Percentiles rank a stretch among this genome's conserved stretches.
Evolutionary conservation across 2,888 invertebrate genomes (phyloP).

Genomic region (Amiota minor): DNA sequence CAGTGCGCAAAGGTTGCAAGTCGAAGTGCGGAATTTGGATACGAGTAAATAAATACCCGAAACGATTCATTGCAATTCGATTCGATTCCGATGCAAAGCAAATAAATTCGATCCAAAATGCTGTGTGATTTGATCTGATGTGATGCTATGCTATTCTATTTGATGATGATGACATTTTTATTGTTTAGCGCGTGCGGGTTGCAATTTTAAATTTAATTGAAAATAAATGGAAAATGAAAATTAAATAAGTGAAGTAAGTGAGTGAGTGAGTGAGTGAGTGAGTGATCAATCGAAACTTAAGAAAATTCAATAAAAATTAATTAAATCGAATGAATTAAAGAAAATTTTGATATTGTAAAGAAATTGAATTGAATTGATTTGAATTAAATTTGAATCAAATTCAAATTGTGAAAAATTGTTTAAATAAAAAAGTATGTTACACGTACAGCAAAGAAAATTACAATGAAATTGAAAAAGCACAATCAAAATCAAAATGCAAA

Average conservation of each 20-base stretch:
- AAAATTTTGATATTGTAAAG: not conserved
- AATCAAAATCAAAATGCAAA: constrained; percentile 7
- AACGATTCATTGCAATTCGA: too few relatives aligned
- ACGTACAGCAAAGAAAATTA: not conserved
- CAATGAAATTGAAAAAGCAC: constrained; percentile 2
- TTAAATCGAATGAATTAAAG: constrained; percentile 11
- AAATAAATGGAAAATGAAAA: not conserved
- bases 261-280: constrained; percentile 6
- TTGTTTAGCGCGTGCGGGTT: not conserved
- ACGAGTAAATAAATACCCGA: not conserved
- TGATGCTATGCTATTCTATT: too few relatives aligned
- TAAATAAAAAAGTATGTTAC: not conserved
- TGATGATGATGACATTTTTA: too few relatives aligned
- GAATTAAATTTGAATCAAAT: constrained; percentile 1
- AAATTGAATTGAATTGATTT: not conserved
- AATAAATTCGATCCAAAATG: too few relatives aligned
- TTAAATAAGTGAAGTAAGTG: constrained; percentile 22
- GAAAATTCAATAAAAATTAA: constrained; percentile 11
- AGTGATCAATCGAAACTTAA: not conserved
- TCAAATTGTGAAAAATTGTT: not conserved
- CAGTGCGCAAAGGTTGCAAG: constrained; percentile 23
- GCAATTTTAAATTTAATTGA: constrained; percentile 1
- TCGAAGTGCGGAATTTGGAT: not conserved
- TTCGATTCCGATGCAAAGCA: too few relatives aligned
- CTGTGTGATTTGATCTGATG: too few relatives aligned